Evolutionary conservation across 1,140 invertebrate genomes (phyloP), one percentile per base, ranked within the genome.

Genomic region (Oscheius sp.): DNA sequence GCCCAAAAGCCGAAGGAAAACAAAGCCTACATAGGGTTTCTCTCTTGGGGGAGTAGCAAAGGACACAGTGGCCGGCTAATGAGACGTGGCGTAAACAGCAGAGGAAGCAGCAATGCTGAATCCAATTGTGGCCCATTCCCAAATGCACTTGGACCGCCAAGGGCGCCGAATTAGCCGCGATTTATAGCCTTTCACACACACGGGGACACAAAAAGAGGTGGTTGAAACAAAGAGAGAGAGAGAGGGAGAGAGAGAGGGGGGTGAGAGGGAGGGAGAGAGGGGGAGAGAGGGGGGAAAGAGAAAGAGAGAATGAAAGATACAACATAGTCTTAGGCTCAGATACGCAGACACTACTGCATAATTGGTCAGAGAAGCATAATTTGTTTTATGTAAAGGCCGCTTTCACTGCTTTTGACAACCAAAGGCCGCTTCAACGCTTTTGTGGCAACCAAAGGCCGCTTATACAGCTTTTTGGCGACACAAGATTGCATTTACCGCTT

Each of bases 61-160:
- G n/a, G n/a, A n/a, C n/a, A n/a, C n/a, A n/a, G n/a, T n/a, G n/a
- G n/a, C n/a, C n/a, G 49, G 49, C 49, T 55, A 55, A 55, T 55
- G 49, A 55, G 49, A 55, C 49, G 49, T 55, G 49, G 49, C 49
- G 49, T 55, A 55, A 55, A 55, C 49, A 55, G 49, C 49, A 55
- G 23, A 55, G 49, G 49, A 55, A 55, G 49, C 28, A 55, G 49
- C 49, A 55, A 55, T 55, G 49, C 49, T 55, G 49, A 55, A 55
- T 55, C 49, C 49, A 55, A 55, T 55, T 55, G 49, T 55, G 49
- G 49, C 7, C 49, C 49, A 55, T 55, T 55, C 49, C 38, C 49
- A 55, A 55, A 55, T 55, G 49, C 49, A 55, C 49, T 55, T 55
- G 15, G 7, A 10, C 10, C 10, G 23, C 15, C 49, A 7, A 55